Evolutionary conservation across 2,888 invertebrate species (phyloP).

Genomic region (Catocala nupta): DNA sequence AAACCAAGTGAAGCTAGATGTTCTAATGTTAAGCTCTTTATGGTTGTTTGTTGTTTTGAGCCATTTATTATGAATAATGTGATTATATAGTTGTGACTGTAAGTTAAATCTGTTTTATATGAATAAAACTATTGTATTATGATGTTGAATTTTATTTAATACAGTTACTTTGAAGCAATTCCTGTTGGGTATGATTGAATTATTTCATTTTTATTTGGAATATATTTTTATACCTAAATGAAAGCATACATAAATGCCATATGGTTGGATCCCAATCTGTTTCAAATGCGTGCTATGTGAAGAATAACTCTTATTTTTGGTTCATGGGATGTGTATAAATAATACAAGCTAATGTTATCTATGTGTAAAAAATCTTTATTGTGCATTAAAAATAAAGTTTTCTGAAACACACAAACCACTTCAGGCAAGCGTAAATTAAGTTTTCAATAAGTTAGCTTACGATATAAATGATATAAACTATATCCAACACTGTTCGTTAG

Average conservation of each 20-base stretch:
- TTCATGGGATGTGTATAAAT: conserved; percentile 8
- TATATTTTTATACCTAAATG: too few relatives aligned
- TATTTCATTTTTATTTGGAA: too few relatives aligned
- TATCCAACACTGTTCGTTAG: conserved; percentile 51
- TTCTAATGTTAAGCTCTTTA: conserved; percentile 6
- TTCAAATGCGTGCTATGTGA: too few relatives aligned
- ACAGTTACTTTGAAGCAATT: not conserved
- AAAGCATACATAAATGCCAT: too few relatives aligned
- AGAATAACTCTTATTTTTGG: too few relatives aligned
- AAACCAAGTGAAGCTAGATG: not conserved
- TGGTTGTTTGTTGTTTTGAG: conserved; percentile 34
- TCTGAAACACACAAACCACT: conserved; percentile 61
- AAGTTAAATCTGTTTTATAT: conserved; percentile 41
- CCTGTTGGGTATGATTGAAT: not conserved
- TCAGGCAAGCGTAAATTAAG: conserved; percentile 59
- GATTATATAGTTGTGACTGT: conserved; percentile 47
- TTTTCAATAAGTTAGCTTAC: conserved; percentile 66
- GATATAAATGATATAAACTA: conserved; percentile 47
- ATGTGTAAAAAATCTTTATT: conserved; percentile 72
- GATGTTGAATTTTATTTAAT: conserved; percentile 15
- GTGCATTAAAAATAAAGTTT: conserved; percentile 71
- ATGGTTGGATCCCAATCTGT: too few relatives aligned
- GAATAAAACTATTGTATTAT: conserved; percentile 37
- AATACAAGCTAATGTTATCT: conserved; percentile 25
- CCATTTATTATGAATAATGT: conserved; percentile 38